A percentile compares a stretch with the other conserved stretches of the same genome.
Evolutionary conservation across 2,113 vertebrate genomes (phyloP).

Genomic region (Ictalurus furcatus): DNA sequence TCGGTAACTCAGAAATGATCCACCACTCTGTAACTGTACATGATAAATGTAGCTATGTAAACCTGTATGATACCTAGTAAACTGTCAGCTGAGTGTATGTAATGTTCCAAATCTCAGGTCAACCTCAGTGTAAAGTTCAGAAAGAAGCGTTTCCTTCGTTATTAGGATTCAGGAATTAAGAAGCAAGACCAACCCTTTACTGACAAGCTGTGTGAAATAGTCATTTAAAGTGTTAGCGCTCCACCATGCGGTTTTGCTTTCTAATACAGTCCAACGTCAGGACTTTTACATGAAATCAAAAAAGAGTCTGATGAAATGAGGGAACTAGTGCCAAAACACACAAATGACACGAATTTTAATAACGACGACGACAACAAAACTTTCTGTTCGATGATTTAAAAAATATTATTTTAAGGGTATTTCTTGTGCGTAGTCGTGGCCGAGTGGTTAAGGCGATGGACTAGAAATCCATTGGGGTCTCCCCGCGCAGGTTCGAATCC

Average conservation of each 20-base stretch:
- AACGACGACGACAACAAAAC: too few relatives aligned
- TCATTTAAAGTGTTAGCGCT: constrained; percentile 6
- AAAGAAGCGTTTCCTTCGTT: too few relatives aligned
- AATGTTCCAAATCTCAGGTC: too few relatives aligned
- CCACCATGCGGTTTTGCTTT: constrained; percentile 14
- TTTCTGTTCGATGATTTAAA: neutral
- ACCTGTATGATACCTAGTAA: too few relatives aligned
- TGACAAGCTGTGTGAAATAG: neutral
- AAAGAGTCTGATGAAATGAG: neutral
- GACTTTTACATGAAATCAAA: neutral
- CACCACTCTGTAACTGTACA: neutral
- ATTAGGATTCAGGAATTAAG: neutral
- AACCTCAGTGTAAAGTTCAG: too few relatives aligned
- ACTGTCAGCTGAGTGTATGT: too few relatives aligned
- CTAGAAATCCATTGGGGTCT: constrained; percentile 85
- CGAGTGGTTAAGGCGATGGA: constrained; percentile 92
- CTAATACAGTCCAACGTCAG: neutral
- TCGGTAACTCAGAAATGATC: too few relatives aligned
- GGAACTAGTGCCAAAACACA: too few relatives aligned
- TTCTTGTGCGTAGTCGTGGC: constrained; percentile 78
- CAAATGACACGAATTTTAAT: too few relatives aligned
- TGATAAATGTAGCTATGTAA: neutral
- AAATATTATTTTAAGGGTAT: fast-evolving
- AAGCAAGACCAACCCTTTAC: neutral
- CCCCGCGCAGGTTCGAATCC: constrained; percentile 89